phyloP scores from a whole-genome alignment of 2,113 vertebrate genomes.

The Chloroceryle aenea region DNA sequence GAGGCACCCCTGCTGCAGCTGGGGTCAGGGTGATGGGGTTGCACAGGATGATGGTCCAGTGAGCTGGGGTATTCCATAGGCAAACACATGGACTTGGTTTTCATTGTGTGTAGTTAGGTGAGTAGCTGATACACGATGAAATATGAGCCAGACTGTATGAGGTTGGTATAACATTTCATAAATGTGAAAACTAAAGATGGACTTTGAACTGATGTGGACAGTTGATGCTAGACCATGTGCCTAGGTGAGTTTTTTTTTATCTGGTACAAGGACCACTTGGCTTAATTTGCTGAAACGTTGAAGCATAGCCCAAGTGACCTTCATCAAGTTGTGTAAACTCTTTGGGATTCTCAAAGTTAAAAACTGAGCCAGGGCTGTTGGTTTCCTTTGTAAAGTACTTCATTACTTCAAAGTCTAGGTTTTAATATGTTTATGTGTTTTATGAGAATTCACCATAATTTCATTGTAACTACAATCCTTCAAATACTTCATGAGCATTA shows the following conservation, averaged over 20 bases:
- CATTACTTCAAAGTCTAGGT: background rate
- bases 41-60: rapidly evolving
- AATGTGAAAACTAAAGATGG: background rate
- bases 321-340: background rate
- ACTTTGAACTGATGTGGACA: background rate
- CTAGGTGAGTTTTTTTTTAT: background rate
- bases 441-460: background rate
- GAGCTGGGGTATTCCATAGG: too few species aligned
- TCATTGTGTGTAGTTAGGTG: rapidly evolving
- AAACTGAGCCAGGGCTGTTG: background rate
- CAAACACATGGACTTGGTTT: rapidly evolving
- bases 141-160: rapidly evolving
- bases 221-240: background rate
- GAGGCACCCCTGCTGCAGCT: rapidly evolving
- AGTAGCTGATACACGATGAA: rapidly evolving
- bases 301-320: background rate
- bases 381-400: background rate
- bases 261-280: background rate
- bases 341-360: background rate
- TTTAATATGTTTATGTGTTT: background rate
- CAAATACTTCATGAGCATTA: background rate
- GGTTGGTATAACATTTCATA: background rate
- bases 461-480: background rate
- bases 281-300: background rate
- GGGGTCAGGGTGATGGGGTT: rapidly evolving